Base-by-base conservation (phyloP, 2,113 vertebrate species). In the Steatornis caripensis region DNA sequence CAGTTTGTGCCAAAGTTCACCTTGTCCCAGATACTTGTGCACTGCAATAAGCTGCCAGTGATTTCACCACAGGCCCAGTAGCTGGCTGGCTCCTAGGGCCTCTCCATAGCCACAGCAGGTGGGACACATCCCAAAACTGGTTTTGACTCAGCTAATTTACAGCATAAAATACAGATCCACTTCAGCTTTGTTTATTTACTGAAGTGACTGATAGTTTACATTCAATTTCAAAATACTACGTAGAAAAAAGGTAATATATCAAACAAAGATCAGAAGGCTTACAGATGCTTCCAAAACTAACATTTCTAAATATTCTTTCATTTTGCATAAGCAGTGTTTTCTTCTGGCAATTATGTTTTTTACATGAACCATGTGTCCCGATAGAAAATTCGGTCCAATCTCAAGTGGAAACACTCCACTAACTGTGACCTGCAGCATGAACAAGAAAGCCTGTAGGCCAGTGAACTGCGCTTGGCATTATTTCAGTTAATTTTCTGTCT, bases 1-100 rank as follows among this genome's bases (percentile, higher is more conserved):
- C 53, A 62, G 24, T 20, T 37, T 49, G 41, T 66, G 89, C 36
- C 34, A 2, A 21, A 51, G 30, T 45, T 64, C 79, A 21, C 27
- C 53, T 8, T n/a, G 18, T 45, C 32, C 39, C 79, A 77, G 9
- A n/a, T 1, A 1, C 37, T 36, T 32, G 8, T 13, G 30, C 30
- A 18, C 34, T 57, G 62, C 29, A 39, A 12, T 34, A 19, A 84
- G 64, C 32, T 74, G 65, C 24, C 32, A 54, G 16, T 4, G 29
- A 62, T 36, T 61, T 23, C 14, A 10, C 21, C 8, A 13, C 3
- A 6, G 45, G 3, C 11, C 23, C 1, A 0, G 29, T 4, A 22
- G 29, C 57, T 46, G 22, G 22, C 10, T 54, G 45, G 21, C 30
- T 74, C 39, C 71, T 37, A 36, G 32, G 65, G 39, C 62, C 37